Evolutionary conservation across 1,140 invertebrate genomes (phyloP), one percentile per base, ranked within the genome.

Genomic region (Drosophila virilis): DNA sequence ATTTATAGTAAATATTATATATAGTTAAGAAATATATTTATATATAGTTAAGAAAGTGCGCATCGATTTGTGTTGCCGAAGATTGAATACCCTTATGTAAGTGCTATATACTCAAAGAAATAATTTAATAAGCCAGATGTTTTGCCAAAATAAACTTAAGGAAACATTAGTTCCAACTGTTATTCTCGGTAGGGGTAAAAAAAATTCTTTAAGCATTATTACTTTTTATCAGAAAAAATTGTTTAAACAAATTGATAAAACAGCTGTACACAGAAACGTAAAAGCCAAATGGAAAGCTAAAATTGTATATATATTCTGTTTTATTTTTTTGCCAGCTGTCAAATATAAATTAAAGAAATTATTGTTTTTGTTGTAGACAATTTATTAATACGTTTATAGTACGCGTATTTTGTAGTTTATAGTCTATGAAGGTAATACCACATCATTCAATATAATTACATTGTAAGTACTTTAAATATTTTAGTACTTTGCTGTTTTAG

Each of bases 401-500:
- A 62, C 37, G 10, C 46, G 32, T 22, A 22, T 22, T 22, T 3
- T 22, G 22, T 22, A 2, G 22, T 22, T 3, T 22, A 2, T 22
- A 22, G 22, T 58, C 57, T 33, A 15, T 32, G 32, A 61, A 45
- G 8, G 40, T 62, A 83, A 83, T 84, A 84, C 80, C 79, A 79
- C 35, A 28, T 79, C 78, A 83, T 84, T 83, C 77, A 69, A 76
- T 43, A 55, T 22, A 59, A 13, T 50, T 22, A 22, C 46, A 67
- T 33, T 48, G 9, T n/a, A 15, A 45, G 22, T 51, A 42, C 7
- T 51, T 42, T 13, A 13, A 42, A 13, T 13, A 42, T 7, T 13
- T n/a, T 42, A 12, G 6, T 42, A 42, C n/a, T 42, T 42, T 42
- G 2, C 12, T 42, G 7, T 42, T 42, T 13, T 13, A n/a, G n/a